These are phyloP conservation scores for Erethizon dorsatum DNA, from an alignment of 2,797 vertebrate species.

Conservation along the genomic window DNA sequence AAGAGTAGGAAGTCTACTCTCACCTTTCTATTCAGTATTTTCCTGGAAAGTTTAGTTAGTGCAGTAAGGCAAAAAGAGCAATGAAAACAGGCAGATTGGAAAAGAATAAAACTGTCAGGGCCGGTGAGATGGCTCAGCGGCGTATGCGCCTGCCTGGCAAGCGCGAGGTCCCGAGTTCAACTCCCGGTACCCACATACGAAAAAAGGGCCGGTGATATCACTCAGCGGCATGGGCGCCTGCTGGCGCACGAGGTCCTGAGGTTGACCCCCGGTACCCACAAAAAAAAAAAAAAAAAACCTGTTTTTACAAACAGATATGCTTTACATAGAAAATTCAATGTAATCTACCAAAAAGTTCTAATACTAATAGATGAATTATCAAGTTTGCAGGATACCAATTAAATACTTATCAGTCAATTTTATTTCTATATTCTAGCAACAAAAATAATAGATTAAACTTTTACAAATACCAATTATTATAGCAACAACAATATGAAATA, in stretches of 20 bases:
- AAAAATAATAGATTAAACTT: background rate
- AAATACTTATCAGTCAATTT: background rate
- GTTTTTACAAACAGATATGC: background rate
- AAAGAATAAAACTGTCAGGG: background rate
- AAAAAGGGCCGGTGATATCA: too few relatives aligned
- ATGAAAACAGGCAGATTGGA: background rate
- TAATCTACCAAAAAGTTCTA: background rate
- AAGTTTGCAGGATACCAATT: background rate
- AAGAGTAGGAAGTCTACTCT: background rate
- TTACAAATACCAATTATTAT: background rate
- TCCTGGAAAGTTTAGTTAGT: background rate
- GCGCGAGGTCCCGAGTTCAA: too few relatives aligned
- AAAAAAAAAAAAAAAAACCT: too few relatives aligned
- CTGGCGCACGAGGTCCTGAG: too few relatives aligned
- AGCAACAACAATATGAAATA: slow-evolving; percentile 39
- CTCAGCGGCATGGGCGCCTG: too few relatives aligned
- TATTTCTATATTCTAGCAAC: background rate
- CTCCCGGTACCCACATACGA: too few relatives aligned
- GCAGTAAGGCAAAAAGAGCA: background rate
- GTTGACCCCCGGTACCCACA: too few relatives aligned
- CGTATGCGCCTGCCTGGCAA: too few relatives aligned
- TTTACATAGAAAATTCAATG: background rate
- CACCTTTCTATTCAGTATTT: background rate
- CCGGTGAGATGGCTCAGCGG: too few relatives aligned
- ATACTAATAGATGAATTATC: background rate